These are phyloP conservation scores for Lycophotia porphyrea DNA, from an alignment of 2,888 invertebrate genomes.

Conservation along the genomic window DNA sequence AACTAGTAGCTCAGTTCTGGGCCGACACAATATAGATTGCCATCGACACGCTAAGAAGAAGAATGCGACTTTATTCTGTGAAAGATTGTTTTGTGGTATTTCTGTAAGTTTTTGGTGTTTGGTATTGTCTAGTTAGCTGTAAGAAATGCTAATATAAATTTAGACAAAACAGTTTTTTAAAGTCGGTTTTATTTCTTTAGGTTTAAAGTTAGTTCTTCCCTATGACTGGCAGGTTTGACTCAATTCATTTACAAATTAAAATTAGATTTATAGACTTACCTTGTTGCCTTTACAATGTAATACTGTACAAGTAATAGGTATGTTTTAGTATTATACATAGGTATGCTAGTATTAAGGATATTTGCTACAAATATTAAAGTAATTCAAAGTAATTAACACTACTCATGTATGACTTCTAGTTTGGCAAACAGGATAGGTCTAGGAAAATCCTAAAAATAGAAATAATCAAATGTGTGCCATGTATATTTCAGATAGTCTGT, in stretches of 20 bases:
- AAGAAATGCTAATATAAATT: not conserved
- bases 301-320: not conserved
- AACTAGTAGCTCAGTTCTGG: no score
- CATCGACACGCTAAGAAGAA: no score
- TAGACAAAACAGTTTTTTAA: not conserved
- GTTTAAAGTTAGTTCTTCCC: not conserved
- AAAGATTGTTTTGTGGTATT: constrained; percentile 2
- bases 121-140: not conserved
- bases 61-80: not conserved
- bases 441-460: constrained; percentile 42
- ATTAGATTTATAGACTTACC: constrained; percentile 1
- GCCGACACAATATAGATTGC: no score
- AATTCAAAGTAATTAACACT: not conserved
- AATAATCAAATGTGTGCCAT: not conserved
- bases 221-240: not conserved
- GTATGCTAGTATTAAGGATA: constrained; percentile 34
- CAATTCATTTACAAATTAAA: not conserved
- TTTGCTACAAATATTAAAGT: constrained; percentile 8
- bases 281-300: not conserved
- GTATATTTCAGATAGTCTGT: not conserved
- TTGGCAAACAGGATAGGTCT: constrained; percentile 39
- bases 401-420: constrained; percentile 17
- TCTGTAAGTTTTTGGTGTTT: not conserved
- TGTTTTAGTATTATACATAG: not conserved
- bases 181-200: not conserved